Percentiles rank a stretch among this genome's conserved stretches.
Evolutionary conservation across 2,113 vertebrate genomes (phyloP).

Genomic region (Addax nasomaculatus): DNA sequence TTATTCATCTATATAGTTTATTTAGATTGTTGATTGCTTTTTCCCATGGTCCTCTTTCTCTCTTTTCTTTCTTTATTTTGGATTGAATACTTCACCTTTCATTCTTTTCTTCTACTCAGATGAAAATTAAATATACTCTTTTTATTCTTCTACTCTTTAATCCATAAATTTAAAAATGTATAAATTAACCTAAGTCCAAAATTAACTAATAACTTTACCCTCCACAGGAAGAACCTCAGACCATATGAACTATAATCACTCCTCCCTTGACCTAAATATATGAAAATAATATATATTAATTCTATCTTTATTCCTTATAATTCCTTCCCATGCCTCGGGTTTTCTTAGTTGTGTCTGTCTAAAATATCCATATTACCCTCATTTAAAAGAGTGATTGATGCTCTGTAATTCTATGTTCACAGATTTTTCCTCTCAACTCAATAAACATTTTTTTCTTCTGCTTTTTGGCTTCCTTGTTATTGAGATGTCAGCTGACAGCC

Average conservation of each 20-base stretch:
- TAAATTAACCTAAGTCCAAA: background rate
- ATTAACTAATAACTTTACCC: background rate
- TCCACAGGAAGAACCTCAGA: background rate
- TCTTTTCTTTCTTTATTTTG: background rate
- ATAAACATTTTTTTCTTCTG: background rate
- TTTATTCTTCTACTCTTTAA: background rate
- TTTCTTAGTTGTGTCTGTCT: background rate
- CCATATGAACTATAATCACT: background rate
- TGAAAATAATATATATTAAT: background rate
- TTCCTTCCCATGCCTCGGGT: background rate
- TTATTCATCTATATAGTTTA: background rate
- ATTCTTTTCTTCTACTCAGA: background rate
- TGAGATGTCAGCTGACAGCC: background rate
- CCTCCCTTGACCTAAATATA: background rate
- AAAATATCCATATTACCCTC: background rate
- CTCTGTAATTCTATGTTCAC: background rate
- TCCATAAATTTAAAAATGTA: background rate
- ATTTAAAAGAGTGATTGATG: background rate
- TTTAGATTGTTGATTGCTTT: background rate
- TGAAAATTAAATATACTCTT: background rate
- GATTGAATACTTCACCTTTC: background rate
- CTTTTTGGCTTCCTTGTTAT: background rate
- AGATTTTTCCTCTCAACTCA: background rate
- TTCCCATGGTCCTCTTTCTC: background rate
- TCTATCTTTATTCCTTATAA: background rate